These are phyloP conservation scores for Gastrophysa polygoni DNA, from an alignment of 2,888 invertebrate genomes.

Conservation along the genomic window DNA sequence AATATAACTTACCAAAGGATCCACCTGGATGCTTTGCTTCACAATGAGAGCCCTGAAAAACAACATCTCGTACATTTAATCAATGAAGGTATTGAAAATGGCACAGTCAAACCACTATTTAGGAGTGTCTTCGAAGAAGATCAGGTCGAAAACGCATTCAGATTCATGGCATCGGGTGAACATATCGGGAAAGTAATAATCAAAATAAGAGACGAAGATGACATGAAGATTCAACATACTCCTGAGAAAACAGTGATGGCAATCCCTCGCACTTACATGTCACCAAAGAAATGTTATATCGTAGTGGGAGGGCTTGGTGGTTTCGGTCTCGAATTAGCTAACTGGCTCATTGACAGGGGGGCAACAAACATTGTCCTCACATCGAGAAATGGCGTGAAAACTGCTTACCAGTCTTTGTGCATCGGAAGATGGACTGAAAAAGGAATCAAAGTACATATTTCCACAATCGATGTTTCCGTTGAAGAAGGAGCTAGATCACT, in stretches of 20 bases:
- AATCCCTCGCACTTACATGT: constrained; percentile 53
- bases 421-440: background rate
- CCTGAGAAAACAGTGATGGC: no score
- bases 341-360: constrained; percentile 84
- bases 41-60: no score
- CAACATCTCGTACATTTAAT: no score
- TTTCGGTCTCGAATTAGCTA: constrained; percentile 86
- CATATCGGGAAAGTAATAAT: constrained; percentile 77
- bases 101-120: background rate
- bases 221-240: no score
- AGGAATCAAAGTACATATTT: constrained; percentile 58
- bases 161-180: constrained; percentile 70
- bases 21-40: constrained; percentile 64
- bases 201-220: constrained; percentile 42
- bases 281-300: constrained; percentile 63
- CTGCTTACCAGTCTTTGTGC: constrained; percentile 73
- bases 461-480: constrained; percentile 74
- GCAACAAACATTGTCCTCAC: constrained; percentile 79
- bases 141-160: constrained; percentile 70
- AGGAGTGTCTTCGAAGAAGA: background rate
- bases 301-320: constrained; percentile 87
- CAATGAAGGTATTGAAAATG: no score
- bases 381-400: constrained; percentile 77
- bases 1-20: constrained; percentile 79
- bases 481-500: constrained; percentile 71